Evolutionary conservation across 2,888 invertebrate genomes (phyloP).

Genomic region (Liopterus haemorrhoidalis): DNA sequence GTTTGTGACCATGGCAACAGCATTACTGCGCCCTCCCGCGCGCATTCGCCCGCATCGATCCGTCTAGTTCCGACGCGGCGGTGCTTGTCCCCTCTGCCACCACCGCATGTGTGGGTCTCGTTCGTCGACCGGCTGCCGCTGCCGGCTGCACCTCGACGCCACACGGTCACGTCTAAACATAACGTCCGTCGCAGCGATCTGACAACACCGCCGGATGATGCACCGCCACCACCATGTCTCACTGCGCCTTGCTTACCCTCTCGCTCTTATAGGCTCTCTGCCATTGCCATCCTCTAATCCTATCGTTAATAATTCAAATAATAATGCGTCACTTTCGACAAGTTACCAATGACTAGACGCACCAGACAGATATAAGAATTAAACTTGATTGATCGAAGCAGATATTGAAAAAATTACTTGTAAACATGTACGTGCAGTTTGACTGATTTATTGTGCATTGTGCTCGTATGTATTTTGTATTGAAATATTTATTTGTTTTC

Average conservation of each 20-base stretch:
- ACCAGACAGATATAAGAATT: too few species aligned
- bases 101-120: constrained; percentile 41
- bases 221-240: background rate
- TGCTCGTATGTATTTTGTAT: too few species aligned
- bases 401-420: background rate
- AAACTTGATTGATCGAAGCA: too few species aligned
- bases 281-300: too few species aligned
- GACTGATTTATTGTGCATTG: constrained; percentile 8
- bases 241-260: too few species aligned
- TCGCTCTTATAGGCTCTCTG: too few species aligned
- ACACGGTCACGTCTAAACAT: constrained; percentile 43
- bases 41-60: constrained; percentile 41
- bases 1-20: constrained; percentile 48
- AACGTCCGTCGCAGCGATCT: constrained; percentile 45
- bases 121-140: constrained; percentile 46
- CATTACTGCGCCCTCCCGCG: constrained; percentile 42
- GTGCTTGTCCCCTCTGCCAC: constrained; percentile 43
- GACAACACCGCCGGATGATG: constrained; percentile 36
- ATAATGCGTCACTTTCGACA: too few species aligned
- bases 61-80: constrained; percentile 48
- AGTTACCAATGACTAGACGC: too few species aligned
- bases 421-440: background rate
- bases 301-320: too few species aligned
- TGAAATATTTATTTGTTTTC: constrained; percentile 53
- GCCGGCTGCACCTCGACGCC: constrained; percentile 54